phyloP scores from a whole-genome alignment of 2,888 invertebrate genomes.

The Folsomia manolachei region DNA sequence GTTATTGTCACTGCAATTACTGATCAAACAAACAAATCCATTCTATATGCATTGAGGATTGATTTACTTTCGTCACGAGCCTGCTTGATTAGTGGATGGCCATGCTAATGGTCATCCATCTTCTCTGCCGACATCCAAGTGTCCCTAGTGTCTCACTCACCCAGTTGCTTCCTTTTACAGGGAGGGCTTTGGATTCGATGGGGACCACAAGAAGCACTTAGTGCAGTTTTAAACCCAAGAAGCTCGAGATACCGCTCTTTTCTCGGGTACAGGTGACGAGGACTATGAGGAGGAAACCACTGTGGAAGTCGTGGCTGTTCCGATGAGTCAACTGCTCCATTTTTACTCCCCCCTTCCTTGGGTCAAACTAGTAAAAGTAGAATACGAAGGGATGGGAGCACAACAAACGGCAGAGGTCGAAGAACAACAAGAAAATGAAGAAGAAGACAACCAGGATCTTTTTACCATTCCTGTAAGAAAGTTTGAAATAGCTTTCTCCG shows the following conservation, averaged over 20 bases:
- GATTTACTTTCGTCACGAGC: too few relatives aligned
- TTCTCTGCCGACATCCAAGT: too few relatives aligned
- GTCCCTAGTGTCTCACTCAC: too few relatives aligned
- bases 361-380: conserved; percentile 47
- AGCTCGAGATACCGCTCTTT: conserved; percentile 26
- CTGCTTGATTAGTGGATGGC: too few relatives aligned
- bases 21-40: too few relatives aligned
- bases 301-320: conserved; percentile 23
- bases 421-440: neutral
- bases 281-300: conserved; percentile 23
- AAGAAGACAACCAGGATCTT: neutral
- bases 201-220: conserved; percentile 40
- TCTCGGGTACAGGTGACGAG: neutral
- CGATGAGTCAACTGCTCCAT: conserved; percentile 49
- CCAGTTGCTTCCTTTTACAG: conserved; percentile 23
- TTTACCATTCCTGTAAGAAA: conserved; percentile 42
- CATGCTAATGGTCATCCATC: neutral
- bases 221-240: conserved; percentile 27
- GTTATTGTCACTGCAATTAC: too few relatives aligned
- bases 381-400: conserved; percentile 45
- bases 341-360: conserved; percentile 48
- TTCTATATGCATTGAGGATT: too few relatives aligned
- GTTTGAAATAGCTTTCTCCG: conserved; percentile 42
- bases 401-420: conserved; percentile 26
- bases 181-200: conserved; percentile 44